A percentile compares a stretch with the other conserved stretches of the same genome.
phyloP scores from a whole-genome alignment of 2,888 invertebrate genomes.

The Tinea trinotella region DNA sequence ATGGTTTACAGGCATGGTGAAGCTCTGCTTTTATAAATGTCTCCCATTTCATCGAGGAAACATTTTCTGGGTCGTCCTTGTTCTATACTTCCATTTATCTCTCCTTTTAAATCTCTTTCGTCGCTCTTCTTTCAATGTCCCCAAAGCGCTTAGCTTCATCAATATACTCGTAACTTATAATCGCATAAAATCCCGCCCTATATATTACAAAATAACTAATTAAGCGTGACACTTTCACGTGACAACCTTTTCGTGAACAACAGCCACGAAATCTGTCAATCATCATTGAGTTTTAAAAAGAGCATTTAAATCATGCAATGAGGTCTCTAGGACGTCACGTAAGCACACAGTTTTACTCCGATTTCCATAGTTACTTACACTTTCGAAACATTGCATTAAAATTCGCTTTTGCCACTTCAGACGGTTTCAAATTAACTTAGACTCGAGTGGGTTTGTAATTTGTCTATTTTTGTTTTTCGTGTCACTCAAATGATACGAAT shows the following conservation, averaged over 20 bases:
- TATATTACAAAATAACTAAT: no score
- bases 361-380: conserved; percentile 61
- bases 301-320: conserved; percentile 43
- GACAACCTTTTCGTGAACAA: neutral
- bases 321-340: conserved; percentile 51
- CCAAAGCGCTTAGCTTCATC: no score
- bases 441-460: neutral
- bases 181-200: no score
- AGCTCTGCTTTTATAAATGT: no score
- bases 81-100: no score
- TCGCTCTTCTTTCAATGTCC: no score
- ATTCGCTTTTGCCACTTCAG: neutral
- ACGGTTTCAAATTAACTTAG: neutral
- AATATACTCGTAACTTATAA: no score
- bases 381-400: conserved; percentile 49
- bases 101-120: no score
- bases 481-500: no score
- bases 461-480: neutral
- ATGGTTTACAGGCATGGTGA: no score
- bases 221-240: neutral
- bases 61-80: no score
- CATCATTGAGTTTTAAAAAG: conserved; percentile 7
- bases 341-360: conserved; percentile 33
- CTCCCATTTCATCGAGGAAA: no score
- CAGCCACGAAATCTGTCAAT: conserved; percentile 10